A percentile compares a stretch with the other conserved stretches of the same genome.
Evolutionary conservation across 2,113 vertebrate species (phyloP).

Genomic region (Tautogolabrus adspersus): DNA sequence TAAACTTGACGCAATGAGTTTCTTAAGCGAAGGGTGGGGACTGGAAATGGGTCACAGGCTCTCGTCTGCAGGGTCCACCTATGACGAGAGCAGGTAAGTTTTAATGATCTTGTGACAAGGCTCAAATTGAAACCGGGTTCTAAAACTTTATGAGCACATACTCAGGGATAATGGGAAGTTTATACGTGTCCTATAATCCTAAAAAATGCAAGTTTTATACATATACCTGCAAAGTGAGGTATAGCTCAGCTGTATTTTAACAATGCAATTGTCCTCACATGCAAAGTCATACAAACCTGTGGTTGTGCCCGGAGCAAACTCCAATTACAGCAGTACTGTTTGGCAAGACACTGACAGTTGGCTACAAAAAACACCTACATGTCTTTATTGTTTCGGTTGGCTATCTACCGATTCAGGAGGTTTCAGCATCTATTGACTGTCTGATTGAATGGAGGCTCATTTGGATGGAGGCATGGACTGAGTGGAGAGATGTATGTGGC

Average conservation of each 20-base stretch:
- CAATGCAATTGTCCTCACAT: conserved; percentile 30
- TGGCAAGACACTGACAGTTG: conserved; percentile 51
- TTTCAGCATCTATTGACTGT: conserved; percentile 24
- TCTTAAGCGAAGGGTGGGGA: conserved; percentile 41
- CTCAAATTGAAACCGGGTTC: conserved; percentile 20
- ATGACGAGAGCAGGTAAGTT: conserved; percentile 48
- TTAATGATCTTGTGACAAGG: conserved; percentile 52
- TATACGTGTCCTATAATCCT: neutral
- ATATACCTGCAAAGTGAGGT: neutral
- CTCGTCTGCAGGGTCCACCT: conserved; percentile 43
- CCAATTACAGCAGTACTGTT: conserved; percentile 52
- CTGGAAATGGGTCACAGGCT: conserved; percentile 51
- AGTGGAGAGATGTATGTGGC: conserved; percentile 44
- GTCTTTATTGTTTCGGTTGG: conserved; percentile 16
- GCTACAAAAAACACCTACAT: conserved; percentile 22
- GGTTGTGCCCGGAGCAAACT: conserved; percentile 52
- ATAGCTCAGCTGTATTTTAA: neutral
- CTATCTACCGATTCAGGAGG: conserved; percentile 21
- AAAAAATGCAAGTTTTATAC: neutral
- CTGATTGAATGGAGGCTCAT: conserved; percentile 16
- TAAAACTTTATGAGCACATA: conserved; percentile 49
- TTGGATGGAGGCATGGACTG: conserved; percentile 29
- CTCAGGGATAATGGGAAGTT: conserved; percentile 15
- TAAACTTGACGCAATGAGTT: conserved; percentile 46
- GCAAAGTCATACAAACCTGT: conserved; percentile 2